Evolutionary conservation across 2,888 invertebrate genomes (phyloP).

Genomic region (Nineta flava): DNA sequence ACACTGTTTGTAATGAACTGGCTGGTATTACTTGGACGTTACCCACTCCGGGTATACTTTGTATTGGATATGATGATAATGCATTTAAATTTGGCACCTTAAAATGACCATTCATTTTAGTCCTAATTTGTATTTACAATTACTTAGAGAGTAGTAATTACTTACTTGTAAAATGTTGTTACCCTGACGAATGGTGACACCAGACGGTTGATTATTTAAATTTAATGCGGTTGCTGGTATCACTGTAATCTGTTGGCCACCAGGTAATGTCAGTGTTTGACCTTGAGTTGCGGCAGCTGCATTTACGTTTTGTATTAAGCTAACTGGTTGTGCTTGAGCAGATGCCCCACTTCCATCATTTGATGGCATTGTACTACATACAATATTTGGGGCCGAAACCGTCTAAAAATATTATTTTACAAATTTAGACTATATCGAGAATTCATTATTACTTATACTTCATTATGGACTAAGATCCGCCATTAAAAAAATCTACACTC

Average conservation of each 20-base stretch:
- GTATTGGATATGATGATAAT: slow-evolving; percentile 44
- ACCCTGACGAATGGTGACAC: slow-evolving; percentile 21
- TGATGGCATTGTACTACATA: slow-evolving; percentile 19
- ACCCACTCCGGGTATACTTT: slow-evolving; percentile 54
- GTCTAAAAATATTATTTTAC: slow-evolving; percentile 19
- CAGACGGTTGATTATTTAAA: slow-evolving; percentile 32
- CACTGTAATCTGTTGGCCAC: slow-evolving; percentile 69
- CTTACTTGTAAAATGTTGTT: slow-evolving; percentile 20
- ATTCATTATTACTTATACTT: not conserved
- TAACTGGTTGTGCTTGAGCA: slow-evolving; percentile 3
- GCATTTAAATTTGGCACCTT: slow-evolving; percentile 41
- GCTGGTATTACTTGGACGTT: slow-evolving; percentile 71
- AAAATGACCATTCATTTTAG: slow-evolving; percentile 18
- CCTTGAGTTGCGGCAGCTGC: slow-evolving; percentile 34
- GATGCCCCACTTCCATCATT: not conserved
- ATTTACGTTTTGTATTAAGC: slow-evolving; percentile 18
- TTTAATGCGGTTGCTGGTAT: slow-evolving; percentile 55
- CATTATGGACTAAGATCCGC: not conserved
- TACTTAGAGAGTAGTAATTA: no score
- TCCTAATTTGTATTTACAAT: no score
- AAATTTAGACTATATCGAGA: no score
- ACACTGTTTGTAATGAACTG: slow-evolving; percentile 31
- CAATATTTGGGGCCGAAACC: slow-evolving; percentile 23
- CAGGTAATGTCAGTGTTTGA: slow-evolving; percentile 55
- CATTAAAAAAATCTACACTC: no score